Percentiles rank a stretch among this genome's conserved stretches.
Conservation (phyloP, 2,888 invertebrate genomes). For the Nycteola revayana region DNA sequence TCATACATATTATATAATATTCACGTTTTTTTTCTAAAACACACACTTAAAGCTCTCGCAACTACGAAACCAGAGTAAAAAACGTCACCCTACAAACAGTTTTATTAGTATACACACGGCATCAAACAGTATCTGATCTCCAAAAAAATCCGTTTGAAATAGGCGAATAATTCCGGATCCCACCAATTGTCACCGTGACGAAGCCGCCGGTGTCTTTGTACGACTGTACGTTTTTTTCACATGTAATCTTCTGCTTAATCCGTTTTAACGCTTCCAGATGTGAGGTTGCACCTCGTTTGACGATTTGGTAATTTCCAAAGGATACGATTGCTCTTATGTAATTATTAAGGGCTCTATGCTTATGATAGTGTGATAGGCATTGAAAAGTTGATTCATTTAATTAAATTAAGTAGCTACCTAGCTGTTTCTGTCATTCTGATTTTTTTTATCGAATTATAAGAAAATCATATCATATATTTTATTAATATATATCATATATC, state of each 20-base stretch:
- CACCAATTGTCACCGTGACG: slow-evolving; percentile 75
- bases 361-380: too few relatives aligned
- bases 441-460: too few relatives aligned
- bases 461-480: too few relatives aligned
- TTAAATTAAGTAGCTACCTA: too few relatives aligned
- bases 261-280: slow-evolving; percentile 80
- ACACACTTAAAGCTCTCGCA: too few relatives aligned
- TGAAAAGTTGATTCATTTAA: too few relatives aligned
- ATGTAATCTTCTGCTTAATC: slow-evolving; percentile 77
- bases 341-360: slow-evolving; percentile 10
- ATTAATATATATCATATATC: too few relatives aligned
- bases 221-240: slow-evolving; percentile 51
- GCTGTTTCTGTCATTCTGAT: too few relatives aligned
- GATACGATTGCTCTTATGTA: slow-evolving; percentile 36
- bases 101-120: slow-evolving; percentile 43
- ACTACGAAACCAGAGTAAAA: too few relatives aligned
- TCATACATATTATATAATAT: too few relatives aligned
- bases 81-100: background rate
- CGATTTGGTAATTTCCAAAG: slow-evolving; percentile 47
- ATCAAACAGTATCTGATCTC: slow-evolving; percentile 46
- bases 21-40: too few relatives aligned
- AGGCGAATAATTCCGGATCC: slow-evolving; percentile 69
- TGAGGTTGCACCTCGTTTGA: slow-evolving; percentile 44
- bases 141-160: slow-evolving; percentile 54
- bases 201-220: slow-evolving; percentile 73